Evolutionary conservation across 2,113 vertebrate species (phyloP), one percentile per base, ranked within the genome.

Genomic region (cat (Felis catus)): DNA sequence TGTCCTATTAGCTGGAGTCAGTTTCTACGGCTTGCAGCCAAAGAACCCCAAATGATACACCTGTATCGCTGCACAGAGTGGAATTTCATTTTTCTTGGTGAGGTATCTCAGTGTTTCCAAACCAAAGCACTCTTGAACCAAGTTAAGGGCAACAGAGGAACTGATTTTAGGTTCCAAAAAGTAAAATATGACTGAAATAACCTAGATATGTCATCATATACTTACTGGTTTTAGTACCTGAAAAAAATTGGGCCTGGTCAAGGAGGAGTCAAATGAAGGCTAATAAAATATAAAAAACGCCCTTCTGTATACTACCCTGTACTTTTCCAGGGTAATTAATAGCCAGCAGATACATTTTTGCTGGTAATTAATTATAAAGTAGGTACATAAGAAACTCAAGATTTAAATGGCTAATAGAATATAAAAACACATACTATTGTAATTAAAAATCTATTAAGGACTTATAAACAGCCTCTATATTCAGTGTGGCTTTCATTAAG

Each of bases 371-470:
- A 85, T 93, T 83, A 84, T 48, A 45, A 74, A 88, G 84, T 29
- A 79, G 71, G 45, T 45, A 94, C 81, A 76, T 25, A 95, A 85
- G 71, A n/a, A 68, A 29, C 74, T 93, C 33, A 84, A 84, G 79
- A 41, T 53, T 53, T 58, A 41, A 82, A 10, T 55, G 65, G 33
- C 53, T 78, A 23, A 71, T 25, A 65, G 58, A 82, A 91, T n/a
- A 92, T 83, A 81, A 83, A 90, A 41, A 86, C 8, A 90, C 13
- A 41, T 53, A 51, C 88, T 51, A 6, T 4, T 48, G 0, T 82
- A 86, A 85, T 92, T 70, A 82, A 83, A 94, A 83, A 61, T 16
- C 83, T 70, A 78, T n/a, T 63, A 29, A 86, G 81, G 73, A 87
- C 25, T 71, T 79, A 87, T n/a, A 82, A 82, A 71, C 61, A 88